Percentiles rank a stretch among this genome's conserved stretches.
These are phyloP conservation scores for Papilio helenus DNA, from an alignment of 1,140 invertebrate genomes.

Conservation along the genomic window DNA sequence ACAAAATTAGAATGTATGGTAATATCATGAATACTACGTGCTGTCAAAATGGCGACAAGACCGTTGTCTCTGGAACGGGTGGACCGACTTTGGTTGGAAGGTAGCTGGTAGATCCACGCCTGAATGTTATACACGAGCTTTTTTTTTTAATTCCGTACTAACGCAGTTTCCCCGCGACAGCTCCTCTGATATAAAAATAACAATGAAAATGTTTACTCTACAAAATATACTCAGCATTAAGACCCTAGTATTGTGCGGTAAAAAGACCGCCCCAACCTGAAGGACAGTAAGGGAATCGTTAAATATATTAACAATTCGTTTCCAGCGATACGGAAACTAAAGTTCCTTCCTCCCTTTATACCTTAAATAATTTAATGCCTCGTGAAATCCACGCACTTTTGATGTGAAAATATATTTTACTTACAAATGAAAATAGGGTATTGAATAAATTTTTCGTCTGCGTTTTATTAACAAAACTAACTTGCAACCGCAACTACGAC, in stretches of 20 bases:
- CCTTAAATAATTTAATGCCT: constrained; percentile 22
- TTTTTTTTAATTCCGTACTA: no score
- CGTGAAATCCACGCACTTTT: constrained; percentile 13
- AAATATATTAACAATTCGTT: constrained; percentile 60
- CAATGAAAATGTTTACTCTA: neutral
- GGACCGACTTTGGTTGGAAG: no score
- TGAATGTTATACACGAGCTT: no score
- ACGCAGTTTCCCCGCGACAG: no score
- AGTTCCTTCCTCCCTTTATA: constrained; percentile 46
- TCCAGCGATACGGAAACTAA: constrained; percentile 56
- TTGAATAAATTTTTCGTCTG: neutral
- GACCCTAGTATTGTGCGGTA: neutral
- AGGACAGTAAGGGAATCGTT: constrained; percentile 41
- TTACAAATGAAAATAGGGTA: neutral
- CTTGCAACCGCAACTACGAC: no score
- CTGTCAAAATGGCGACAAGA: no score
- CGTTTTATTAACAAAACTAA: neutral
- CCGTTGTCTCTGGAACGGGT: no score
- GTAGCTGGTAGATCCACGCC: no score
- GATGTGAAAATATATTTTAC: constrained; percentile 23
- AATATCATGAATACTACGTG: no score
- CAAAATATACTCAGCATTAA: neutral
- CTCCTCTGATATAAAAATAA: no score
- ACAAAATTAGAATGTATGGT: no score
- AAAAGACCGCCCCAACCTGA: neutral